Base-by-base conservation (phyloP, 2,797 vertebrate genomes). In the Dendrocincla fuliginosa region DNA sequence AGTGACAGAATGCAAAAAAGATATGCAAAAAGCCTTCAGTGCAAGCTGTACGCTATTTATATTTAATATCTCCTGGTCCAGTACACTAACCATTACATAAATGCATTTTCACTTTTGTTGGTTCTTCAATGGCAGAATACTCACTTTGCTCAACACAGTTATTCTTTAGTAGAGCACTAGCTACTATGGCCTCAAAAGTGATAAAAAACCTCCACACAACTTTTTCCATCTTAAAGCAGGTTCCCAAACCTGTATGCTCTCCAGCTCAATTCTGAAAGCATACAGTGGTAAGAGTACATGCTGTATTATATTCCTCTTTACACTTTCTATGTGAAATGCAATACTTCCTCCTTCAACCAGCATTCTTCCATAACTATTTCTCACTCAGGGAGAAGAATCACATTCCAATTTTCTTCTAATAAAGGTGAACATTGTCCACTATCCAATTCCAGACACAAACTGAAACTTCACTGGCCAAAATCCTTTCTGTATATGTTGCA, bases 111-210 rank as follows among this genome's bases (percentile, higher is more conserved):
- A 61, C 32, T 65, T 68, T 3, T 59, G 55, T 41, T 80, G 24
- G 33, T 78, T 47, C 4, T 44, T 82, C 42, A 65, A 37, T 37
- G 22, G 22, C 57, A 92, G 70, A 86, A 88, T 16, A 33, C 20
- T 9, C 4, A 77, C 18, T 78, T 46, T 46, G 13, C 35, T 32
- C 39, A 68, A 15, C 16, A 59, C 10, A 76, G 25, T 12, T 90
- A 16, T 25, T 68, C 37, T 78, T 27, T 18, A 55, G 56, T 2
- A 57, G 3, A 74, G 12, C 5, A 4, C 0, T 0, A 80, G 30
- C 41, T 81, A 83, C 32, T 16, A 8, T 0, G 0, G 42, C 20
- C 33, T 39, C 46, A 91, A 75, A 59, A 71, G 10, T 8, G 2
- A 13, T 30, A 60, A 41, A 81, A 25, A 42, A 13, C 2, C 3